Conservation (phyloP, 2,797 vertebrate species). For the Brotula barbata region DNA sequence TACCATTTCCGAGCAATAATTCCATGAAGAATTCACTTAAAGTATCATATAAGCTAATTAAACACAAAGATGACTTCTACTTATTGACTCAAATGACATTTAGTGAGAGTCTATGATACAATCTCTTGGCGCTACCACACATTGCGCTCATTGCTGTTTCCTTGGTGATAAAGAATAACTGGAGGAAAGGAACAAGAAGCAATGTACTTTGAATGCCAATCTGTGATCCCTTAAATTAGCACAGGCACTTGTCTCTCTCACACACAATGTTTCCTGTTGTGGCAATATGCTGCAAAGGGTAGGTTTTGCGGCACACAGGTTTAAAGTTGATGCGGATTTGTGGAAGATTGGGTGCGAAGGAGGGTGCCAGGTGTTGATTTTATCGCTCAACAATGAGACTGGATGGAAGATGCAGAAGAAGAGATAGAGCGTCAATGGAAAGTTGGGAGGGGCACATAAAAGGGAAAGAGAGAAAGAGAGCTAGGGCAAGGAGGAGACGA, state of each 20-base stretch:
- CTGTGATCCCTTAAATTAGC: background rate
- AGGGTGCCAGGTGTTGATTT: conserved; percentile 20
- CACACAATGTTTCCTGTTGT: background rate
- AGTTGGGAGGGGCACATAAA: conserved; percentile 37
- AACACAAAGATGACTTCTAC: conserved; percentile 1
- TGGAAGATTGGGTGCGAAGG: background rate
- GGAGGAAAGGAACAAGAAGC: background rate
- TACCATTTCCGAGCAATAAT: no score
- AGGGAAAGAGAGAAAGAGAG: conserved; percentile 18
- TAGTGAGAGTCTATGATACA: background rate
- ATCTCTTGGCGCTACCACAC: background rate
- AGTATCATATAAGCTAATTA: background rate
- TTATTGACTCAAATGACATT: background rate
- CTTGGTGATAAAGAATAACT: conserved; percentile 1
- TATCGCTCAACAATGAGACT: conserved; percentile 38
- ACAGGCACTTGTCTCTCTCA: background rate
- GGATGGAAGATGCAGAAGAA: conserved; percentile 30
- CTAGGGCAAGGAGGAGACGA: conserved; percentile 36
- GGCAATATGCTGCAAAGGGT: conserved; percentile 1
- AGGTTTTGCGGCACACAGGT: conserved; percentile 7
- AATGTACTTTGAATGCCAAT: background rate
- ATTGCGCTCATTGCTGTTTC: background rate
- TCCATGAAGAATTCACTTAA: background rate
- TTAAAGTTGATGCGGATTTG: conserved; percentile 24
- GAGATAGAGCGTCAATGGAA: conserved; percentile 40